A percentile compares a stretch with the other conserved stretches of the same genome.
Evolutionary conservation across 2,888 invertebrate genomes (phyloP).

Genomic region (Euspilapteryx auroguttella): DNA sequence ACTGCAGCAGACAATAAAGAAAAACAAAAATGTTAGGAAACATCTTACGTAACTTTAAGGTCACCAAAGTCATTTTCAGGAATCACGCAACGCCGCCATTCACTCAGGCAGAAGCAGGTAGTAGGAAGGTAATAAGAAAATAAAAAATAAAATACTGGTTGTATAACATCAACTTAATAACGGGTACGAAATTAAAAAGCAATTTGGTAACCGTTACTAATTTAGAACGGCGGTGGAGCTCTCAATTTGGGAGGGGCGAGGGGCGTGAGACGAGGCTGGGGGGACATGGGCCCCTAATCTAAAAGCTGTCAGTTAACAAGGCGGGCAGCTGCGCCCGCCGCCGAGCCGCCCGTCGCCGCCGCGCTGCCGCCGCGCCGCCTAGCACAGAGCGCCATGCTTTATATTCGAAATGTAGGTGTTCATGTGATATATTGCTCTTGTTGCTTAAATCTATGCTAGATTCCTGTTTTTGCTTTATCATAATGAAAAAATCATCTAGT

Average conservation of each 20-base stretch:
- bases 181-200: slow-evolving; percentile 51
- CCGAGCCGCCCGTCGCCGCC: slow-evolving; percentile 26
- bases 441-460: too few relatives aligned
- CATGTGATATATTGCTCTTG: background rate
- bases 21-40: slow-evolving; percentile 9
- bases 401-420: background rate
- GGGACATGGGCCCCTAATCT: slow-evolving; percentile 38
- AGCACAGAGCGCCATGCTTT: slow-evolving; percentile 11
- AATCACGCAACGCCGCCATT: too few relatives aligned
- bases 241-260: slow-evolving; percentile 25
- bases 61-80: too few relatives aligned
- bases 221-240: slow-evolving; percentile 43
- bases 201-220: slow-evolving; percentile 58
- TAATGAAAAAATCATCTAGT: too few relatives aligned
- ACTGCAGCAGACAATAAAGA: slow-evolving; percentile 3
- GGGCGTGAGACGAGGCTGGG: slow-evolving; percentile 13
- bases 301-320: slow-evolving; percentile 52
- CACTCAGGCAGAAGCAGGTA: too few relatives aligned
- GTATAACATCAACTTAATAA: slow-evolving; percentile 36
- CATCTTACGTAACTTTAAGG: too few relatives aligned
- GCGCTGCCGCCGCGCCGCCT: slow-evolving; percentile 23
- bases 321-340: slow-evolving; percentile 36
- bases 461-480: too few relatives aligned
- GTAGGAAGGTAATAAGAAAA: too few relatives aligned
- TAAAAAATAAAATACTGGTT: too few relatives aligned